phyloP scores from a whole-genome alignment of 2,888 invertebrate genomes.

The Drosophila nr. medialis region DNA sequence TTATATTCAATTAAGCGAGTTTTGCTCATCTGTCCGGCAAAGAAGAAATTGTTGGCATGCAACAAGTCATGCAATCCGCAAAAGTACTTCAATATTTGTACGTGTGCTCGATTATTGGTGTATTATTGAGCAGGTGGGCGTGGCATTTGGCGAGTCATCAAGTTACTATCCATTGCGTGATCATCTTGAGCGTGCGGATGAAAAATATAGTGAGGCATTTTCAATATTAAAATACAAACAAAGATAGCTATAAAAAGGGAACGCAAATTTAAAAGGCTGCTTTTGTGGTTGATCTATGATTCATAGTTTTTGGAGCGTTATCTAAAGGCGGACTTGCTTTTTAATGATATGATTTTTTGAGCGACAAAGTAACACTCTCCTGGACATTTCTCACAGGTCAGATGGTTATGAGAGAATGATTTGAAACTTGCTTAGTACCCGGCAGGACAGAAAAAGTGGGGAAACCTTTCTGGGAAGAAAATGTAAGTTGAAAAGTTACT shows the following conservation, averaged over 20 bases:
- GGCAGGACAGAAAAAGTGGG: neutral
- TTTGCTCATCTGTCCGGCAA: constrained; percentile 50
- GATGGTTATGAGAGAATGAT: neutral
- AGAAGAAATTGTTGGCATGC: constrained; percentile 40
- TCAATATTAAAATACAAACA: neutral
- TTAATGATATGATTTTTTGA: neutral
- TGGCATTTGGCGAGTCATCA: neutral
- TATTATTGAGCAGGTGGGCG: neutral
- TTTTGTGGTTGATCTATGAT: neutral
- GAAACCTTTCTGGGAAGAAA: neutral
- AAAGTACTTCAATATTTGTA: constrained; percentile 32
- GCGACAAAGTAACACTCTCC: neutral
- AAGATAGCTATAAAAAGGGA: neutral
- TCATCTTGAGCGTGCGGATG: constrained; percentile 5
- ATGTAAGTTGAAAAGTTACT: neutral
- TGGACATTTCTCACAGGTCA: neutral
- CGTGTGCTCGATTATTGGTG: constrained; percentile 13
- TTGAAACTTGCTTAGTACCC: neutral
- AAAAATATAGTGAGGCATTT: neutral
- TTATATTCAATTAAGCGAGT: constrained; percentile 58
- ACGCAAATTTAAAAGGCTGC: neutral
- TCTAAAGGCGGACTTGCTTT: neutral
- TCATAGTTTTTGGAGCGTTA: neutral
- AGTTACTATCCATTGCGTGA: neutral
- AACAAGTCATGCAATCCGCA: constrained; percentile 45